phyloP scores from a whole-genome alignment of 2,888 invertebrate genomes.

The Orthosia cruda region DNA sequence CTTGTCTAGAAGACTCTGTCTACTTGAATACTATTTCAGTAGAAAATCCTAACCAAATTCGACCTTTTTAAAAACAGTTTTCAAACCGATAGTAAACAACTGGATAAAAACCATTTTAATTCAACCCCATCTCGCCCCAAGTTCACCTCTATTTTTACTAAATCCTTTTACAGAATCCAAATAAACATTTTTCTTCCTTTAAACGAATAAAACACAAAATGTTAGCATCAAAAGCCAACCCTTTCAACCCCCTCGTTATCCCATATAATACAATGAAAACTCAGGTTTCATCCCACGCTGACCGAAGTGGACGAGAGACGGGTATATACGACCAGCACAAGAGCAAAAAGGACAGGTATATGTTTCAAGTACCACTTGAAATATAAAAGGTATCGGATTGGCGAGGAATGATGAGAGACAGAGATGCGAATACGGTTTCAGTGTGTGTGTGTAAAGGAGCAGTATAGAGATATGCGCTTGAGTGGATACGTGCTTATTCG shows the following conservation, averaged over 20 bases:
- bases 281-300: constrained; percentile 85
- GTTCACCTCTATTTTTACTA: neutral
- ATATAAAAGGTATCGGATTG: constrained; percentile 90
- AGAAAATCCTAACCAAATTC: neutral
- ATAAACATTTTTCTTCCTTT: constrained; percentile 47
- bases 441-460: constrained; percentile 54
- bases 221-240: constrained; percentile 69
- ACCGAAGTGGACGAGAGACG: constrained; percentile 81
- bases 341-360: constrained; percentile 78
- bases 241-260: constrained; percentile 73
- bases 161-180: constrained; percentile 38
- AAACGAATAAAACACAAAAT: constrained; percentile 62
- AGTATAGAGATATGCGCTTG: constrained; percentile 66
- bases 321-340: constrained; percentile 62
- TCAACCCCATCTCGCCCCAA: neutral
- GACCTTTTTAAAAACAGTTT: neutral
- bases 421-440: constrained; percentile 69
- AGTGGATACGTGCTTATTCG: constrained; percentile 64
- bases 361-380: constrained; percentile 83
- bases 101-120: neutral
- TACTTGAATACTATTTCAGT: too few species aligned
- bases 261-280: constrained; percentile 83
- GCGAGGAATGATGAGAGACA: constrained; percentile 55
- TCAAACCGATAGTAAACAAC: neutral
- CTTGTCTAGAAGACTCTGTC: too few species aligned